Conservation (phyloP, 1,140 invertebrate species). For the Ips nitidus region DNA sequence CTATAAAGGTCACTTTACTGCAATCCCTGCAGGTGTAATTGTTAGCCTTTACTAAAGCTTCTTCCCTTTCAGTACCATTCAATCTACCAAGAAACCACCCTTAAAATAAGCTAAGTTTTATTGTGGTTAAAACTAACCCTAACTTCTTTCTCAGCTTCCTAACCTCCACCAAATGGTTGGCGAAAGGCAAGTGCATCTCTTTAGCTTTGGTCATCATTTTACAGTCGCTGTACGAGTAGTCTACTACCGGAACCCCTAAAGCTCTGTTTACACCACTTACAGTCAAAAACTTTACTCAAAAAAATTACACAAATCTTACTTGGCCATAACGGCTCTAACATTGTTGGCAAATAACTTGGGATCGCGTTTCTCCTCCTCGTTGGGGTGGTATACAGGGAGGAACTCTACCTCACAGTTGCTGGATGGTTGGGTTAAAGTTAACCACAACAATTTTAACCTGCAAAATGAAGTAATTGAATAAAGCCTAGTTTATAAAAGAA, state of each 20-base stretch:
- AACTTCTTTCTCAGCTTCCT: conserved; percentile 71
- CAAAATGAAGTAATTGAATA: conserved; percentile 43
- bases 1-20: conserved; percentile 57
- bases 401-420: conserved; percentile 93
- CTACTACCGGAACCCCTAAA: conserved; percentile 79
- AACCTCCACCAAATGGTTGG: conserved; percentile 73
- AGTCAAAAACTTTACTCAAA: background rate
- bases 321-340: conserved; percentile 87
- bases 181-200: conserved; percentile 75
- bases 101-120: background rate
- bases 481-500: no score
- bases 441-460: conserved; percentile 84
- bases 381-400: conserved; percentile 89
- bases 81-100: conserved; percentile 38
- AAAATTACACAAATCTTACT: conserved; percentile 62
- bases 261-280: conserved; percentile 58
- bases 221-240: conserved; percentile 93
- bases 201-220: conserved; percentile 80
- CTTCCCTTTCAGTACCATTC: conserved; percentile 44
- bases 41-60: conserved; percentile 45
- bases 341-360: conserved; percentile 89
- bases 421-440: conserved; percentile 87
- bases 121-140: conserved; percentile 55
- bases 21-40: conserved; percentile 50
- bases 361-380: conserved; percentile 81